Conservation (phyloP, 1,140 invertebrate genomes). For the Drosophila bocqueti region DNA sequence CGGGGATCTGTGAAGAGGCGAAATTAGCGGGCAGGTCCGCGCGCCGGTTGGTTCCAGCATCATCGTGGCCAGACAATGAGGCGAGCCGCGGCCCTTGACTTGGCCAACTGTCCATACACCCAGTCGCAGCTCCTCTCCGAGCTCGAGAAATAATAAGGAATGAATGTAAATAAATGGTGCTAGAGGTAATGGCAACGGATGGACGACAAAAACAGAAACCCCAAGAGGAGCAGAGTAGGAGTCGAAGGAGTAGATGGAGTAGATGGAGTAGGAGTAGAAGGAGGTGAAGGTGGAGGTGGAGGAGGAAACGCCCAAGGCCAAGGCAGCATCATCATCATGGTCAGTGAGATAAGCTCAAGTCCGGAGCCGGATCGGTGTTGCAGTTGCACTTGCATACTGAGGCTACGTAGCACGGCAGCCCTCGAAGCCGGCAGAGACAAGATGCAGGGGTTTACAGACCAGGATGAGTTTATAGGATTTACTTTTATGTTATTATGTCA, state of each 20-base stretch:
- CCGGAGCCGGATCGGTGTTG: conserved; percentile 30
- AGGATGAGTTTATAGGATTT: not conserved
- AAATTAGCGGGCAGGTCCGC: conserved; percentile 72
- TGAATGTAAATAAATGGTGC: conserved; percentile 78
- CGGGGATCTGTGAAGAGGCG: conserved; percentile 72
- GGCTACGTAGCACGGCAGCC: conserved; percentile 76
- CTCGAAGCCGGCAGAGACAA: not conserved
- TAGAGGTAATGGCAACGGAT: conserved; percentile 63
- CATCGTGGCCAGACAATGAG: conserved; percentile 76
- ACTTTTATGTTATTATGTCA: not conserved
- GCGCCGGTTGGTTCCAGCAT: conserved; percentile 8
- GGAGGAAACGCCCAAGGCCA: conserved; percentile 69
- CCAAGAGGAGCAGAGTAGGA: conserved; percentile 23
- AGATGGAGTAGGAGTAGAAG: not conserved
- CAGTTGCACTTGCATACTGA: conserved; percentile 32
- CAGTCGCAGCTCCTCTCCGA: conserved; percentile 12
- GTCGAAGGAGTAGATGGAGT: not conserved
- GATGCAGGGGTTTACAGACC: not conserved
- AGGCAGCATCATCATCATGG: conserved; percentile 59
- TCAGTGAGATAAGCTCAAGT: conserved; percentile 47
- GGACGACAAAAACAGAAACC: conserved; percentile 59
- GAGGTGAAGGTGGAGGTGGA: conserved; percentile 4
- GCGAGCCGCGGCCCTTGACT: conserved; percentile 77
- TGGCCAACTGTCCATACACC: conserved; percentile 29
- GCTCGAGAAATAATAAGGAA: conserved; percentile 49